phyloP scores from a whole-genome alignment of 1,140 invertebrate genomes.

The Neoseiulus cucumeris region DNA sequence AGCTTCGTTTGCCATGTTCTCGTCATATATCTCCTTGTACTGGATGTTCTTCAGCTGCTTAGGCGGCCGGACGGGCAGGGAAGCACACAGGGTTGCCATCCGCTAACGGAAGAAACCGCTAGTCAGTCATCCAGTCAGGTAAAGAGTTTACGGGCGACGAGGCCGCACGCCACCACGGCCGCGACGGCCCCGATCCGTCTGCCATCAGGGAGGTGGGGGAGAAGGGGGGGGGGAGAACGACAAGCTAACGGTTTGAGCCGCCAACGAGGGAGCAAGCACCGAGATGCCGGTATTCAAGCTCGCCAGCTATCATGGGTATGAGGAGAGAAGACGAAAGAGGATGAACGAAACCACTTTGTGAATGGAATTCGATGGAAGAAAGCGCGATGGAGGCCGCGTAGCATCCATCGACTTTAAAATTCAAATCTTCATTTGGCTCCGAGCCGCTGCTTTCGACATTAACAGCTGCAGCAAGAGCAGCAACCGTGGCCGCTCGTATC shows the following conservation, averaged over 20 bases:
- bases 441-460: too few relatives aligned
- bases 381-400: not conserved
- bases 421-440: slow-evolving; percentile 10
- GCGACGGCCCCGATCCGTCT: not conserved
- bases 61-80: too few relatives aligned
- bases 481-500: too few relatives aligned
- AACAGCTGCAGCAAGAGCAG: too few relatives aligned
- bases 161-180: not conserved
- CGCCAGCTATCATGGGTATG: not conserved
- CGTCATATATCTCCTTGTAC: too few relatives aligned
- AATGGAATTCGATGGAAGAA: slow-evolving; percentile 8
- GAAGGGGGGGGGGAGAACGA: not conserved
- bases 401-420: slow-evolving; percentile 3
- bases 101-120: too few relatives aligned
- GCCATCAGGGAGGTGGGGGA: not conserved
- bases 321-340: not conserved
- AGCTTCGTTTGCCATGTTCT: too few relatives aligned
- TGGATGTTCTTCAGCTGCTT: too few relatives aligned
- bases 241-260: not conserved
- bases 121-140: not conserved
- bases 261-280: not conserved
- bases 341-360: slow-evolving; percentile 11
- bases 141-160: slow-evolving; percentile 7
- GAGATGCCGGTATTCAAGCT: not conserved
- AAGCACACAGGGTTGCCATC: too few relatives aligned